Conservation (phyloP, 2,113 vertebrate species). For the Choloepus hoffmanni region DNA sequence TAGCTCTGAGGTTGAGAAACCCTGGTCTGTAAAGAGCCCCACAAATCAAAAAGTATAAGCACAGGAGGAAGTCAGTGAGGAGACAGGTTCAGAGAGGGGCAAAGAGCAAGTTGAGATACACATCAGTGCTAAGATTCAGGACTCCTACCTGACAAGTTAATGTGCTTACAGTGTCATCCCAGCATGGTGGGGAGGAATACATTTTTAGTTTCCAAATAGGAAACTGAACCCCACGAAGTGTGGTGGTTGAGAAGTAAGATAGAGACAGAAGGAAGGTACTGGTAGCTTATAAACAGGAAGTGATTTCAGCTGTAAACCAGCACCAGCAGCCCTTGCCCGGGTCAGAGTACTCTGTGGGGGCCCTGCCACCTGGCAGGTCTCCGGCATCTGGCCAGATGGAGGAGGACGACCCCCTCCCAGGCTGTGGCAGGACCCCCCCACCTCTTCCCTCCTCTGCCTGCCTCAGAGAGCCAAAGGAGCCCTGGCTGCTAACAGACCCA, state of each 20-base stretch:
- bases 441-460: background rate
- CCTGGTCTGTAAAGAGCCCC: background rate
- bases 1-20: background rate
- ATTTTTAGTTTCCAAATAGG: background rate
- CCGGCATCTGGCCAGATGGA: background rate
- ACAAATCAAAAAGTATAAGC: background rate
- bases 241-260: background rate
- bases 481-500: background rate
- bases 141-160: background rate
- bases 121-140: background rate
- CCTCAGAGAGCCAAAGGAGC: background rate
- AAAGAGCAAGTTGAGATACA: background rate
- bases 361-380: background rate
- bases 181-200: background rate
- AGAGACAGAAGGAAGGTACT: background rate
- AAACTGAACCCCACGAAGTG: background rate
- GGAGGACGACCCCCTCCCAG: rapidly evolving
- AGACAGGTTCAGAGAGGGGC: background rate
- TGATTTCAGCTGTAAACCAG: background rate
- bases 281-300: background rate
- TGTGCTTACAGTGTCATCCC: background rate
- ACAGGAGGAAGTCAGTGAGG: background rate
- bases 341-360: background rate
- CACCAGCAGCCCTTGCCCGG: background rate
- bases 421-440: background rate